Conservation (phyloP, 2,113 vertebrate species). For the Delphinapterus leucas region DNA sequence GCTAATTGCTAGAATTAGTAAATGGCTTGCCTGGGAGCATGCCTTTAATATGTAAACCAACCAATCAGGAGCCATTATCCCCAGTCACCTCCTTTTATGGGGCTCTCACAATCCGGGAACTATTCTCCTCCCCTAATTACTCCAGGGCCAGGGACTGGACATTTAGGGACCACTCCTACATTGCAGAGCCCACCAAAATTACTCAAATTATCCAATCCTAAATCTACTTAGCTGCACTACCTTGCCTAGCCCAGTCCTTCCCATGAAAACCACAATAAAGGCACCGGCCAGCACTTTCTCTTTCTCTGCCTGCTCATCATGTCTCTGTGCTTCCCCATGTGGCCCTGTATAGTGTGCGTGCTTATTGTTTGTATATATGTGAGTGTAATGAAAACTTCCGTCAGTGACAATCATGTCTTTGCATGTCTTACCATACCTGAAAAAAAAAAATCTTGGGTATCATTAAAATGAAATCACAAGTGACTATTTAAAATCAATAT, state of each 20-base stretch:
- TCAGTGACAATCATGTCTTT: neutral
- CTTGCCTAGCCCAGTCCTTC: neutral
- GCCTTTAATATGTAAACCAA: neutral
- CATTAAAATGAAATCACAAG: neutral
- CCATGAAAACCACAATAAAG: neutral
- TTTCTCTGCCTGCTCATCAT: neutral
- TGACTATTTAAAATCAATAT: neutral
- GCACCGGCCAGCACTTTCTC: neutral
- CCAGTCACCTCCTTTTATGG: neutral
- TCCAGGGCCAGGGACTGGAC: neutral
- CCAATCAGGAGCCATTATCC: neutral
- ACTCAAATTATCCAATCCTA: neutral
- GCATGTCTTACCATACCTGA: neutral
- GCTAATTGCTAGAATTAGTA: neutral
- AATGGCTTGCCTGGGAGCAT: neutral
- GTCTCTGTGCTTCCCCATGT: neutral
- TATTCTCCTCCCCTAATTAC: neutral
- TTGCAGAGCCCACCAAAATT: neutral
- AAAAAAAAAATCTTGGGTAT: neutral
- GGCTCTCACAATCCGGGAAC: neutral
- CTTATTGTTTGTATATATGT: neutral
- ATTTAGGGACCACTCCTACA: neutral
- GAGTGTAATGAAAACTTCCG: neutral
- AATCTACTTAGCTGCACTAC: neutral
- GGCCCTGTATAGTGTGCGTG: accelerated